Percentiles rank a stretch among this genome's conserved stretches.
Conservation (phyloP, 2,888 invertebrate genomes). For the Cheilosia impressa region DNA sequence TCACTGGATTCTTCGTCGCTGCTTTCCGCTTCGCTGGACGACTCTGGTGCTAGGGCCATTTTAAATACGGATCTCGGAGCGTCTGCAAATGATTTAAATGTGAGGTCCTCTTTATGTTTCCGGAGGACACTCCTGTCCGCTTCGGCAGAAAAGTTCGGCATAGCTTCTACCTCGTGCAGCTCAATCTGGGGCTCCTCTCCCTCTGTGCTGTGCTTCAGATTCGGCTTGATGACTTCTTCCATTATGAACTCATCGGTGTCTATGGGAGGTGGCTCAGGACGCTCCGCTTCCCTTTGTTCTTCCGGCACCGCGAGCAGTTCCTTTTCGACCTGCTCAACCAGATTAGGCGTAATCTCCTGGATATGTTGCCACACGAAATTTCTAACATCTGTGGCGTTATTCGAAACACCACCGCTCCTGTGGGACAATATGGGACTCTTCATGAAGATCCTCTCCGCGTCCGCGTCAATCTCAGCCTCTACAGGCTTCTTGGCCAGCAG, state of each 20-base stretch:
- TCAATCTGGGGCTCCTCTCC: conserved; percentile 78
- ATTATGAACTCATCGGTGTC: conserved; percentile 34
- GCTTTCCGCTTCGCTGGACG: conserved; percentile 35
- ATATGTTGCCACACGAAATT: conserved; percentile 83
- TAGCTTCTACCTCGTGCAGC: conserved; percentile 78
- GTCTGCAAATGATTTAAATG: conserved; percentile 75
- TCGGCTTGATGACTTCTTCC: conserved; percentile 81
- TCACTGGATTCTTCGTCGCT: conserved; percentile 24
- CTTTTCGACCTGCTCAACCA: conserved; percentile 83
- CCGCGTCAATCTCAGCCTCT: conserved; percentile 79
- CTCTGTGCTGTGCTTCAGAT: conserved; percentile 78
- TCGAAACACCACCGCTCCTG: conserved; percentile 36
- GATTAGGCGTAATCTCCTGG: conserved; percentile 83
- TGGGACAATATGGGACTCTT: conserved; percentile 82
- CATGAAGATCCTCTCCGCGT: conserved; percentile 80
- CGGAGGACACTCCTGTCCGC: conserved; percentile 77
- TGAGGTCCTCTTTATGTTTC: conserved; percentile 77
- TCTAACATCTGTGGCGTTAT: conserved; percentile 79
- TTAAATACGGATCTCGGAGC: conserved; percentile 78
- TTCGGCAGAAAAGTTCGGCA: conserved; percentile 79
- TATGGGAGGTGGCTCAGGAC: conserved; percentile 60
- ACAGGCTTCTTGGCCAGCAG: conserved; percentile 77
- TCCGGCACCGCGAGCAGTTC: conserved; percentile 80
- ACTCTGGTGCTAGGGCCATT: conserved; percentile 77
- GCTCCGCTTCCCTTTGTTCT: conserved; percentile 22